phyloP scores from a whole-genome alignment of 2,888 invertebrate genomes.

The Lysandra bellargus region DNA sequence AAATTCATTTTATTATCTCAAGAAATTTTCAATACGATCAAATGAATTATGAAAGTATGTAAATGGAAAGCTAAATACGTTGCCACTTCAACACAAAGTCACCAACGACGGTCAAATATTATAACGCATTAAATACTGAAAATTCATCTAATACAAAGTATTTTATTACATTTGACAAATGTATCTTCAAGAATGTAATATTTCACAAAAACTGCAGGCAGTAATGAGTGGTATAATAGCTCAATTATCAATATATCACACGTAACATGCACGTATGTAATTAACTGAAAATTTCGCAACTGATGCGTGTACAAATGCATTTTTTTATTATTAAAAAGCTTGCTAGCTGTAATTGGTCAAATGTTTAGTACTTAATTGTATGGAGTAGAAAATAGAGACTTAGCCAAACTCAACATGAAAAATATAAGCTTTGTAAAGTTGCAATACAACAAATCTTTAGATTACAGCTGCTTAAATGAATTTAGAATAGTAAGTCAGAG shows the following conservation, averaged over 20 bases:
- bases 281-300: slow-evolving; percentile 16
- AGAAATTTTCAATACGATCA: too few relatives aligned
- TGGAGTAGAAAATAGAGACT: neutral
- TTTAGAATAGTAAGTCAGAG: too few relatives aligned
- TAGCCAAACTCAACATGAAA: neutral
- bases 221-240: slow-evolving; percentile 17
- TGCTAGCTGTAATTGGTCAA: neutral
- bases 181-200: slow-evolving; percentile 16
- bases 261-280: slow-evolving; percentile 22
- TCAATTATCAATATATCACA: slow-evolving; percentile 17
- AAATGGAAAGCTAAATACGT: too few relatives aligned
- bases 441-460: too few relatives aligned
- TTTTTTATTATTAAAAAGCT: neutral
- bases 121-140: neutral
- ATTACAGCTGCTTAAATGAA: too few relatives aligned
- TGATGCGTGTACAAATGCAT: neutral
- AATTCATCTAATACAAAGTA: neutral
- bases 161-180: slow-evolving; percentile 10
- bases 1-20: too few relatives aligned
- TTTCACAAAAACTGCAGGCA: slow-evolving; percentile 9
- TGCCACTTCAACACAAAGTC: too few relatives aligned
- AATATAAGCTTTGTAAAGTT: neutral
- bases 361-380: neutral
- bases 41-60: too few relatives aligned
- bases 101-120: too few relatives aligned